Evolutionary conservation across 1,140 invertebrate genomes (phyloP), one percentile per base, ranked within the genome.

Genomic region (Drosophila littoralis): DNA sequence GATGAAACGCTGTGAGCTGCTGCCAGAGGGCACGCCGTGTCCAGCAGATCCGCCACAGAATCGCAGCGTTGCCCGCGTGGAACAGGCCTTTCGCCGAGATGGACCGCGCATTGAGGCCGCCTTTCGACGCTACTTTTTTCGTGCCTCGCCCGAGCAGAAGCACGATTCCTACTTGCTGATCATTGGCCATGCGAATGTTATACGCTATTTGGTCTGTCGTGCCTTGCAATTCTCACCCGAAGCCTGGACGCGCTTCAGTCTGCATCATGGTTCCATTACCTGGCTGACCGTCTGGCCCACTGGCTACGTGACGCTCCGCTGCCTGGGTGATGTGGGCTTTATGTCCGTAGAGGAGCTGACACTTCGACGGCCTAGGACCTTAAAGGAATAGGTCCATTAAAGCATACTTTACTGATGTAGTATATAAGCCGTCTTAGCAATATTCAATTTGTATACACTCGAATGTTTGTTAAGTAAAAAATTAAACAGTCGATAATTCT

Each of bases 161-260:
- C 93, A 95, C 45, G 97, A 99, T 91, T 95, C 95, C 1, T 98
- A 97, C 92, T 98, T 99, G 55, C 92, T 99, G 35, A 93, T 99
- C 50, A 97, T 99, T 5, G 99, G 98, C 80, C 99, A 99, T 93
- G 98, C 97, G 6, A 99, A 99, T 93, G 98, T 99, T 8, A 99
- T 99, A 78, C 93, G 98, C 69, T 99, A 98, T 93, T 98, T 99
- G 93, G 95, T 99, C 22, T 99, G 98, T 94, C 98, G 98, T 92
- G 98, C 98, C 1, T 93, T 99, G 22, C 99, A 99, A 93, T 96
- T 99, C 86, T 98, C 98, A 2, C 96, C 98, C 0, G 97, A 99
- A 92, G 98, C 96, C 22, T 99, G 99, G 99, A 93, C 99, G 1
- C 94, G 99, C 13, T 95, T 99, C 67, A 96, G 95, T 8, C 92